phyloP scores from a whole-genome alignment of 1,140 invertebrate species.

The Anoplolepis gracilipes region DNA sequence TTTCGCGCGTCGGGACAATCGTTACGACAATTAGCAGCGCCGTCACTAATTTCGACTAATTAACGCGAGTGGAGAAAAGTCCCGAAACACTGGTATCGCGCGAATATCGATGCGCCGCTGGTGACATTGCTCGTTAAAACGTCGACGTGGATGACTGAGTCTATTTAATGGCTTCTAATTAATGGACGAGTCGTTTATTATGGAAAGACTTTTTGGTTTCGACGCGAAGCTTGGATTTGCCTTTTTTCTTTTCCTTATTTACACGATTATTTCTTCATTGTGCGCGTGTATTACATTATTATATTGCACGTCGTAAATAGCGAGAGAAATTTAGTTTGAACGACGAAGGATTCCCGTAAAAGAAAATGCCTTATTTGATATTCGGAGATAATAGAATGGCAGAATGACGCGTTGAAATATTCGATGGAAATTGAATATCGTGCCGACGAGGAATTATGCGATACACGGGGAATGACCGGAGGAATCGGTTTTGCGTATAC shows the following conservation, averaged over 20 bases:
- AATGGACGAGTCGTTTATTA: slow-evolving; percentile 63
- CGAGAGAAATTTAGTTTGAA: slow-evolving; percentile 31
- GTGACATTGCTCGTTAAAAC: slow-evolving; percentile 71
- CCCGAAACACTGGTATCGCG: slow-evolving; percentile 63
- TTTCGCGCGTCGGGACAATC: slow-evolving; percentile 71
- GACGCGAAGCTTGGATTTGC: slow-evolving; percentile 39
- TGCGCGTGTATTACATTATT: background rate
- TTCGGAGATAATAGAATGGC: slow-evolving; percentile 46
- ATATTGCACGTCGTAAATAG: slow-evolving; percentile 1
- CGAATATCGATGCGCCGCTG: slow-evolving; percentile 65
- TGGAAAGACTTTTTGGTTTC: slow-evolving; percentile 21
- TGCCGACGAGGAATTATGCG: slow-evolving; percentile 45
- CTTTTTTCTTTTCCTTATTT: slow-evolving; percentile 9
- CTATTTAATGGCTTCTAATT: slow-evolving; percentile 75
- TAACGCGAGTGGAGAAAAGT: slow-evolving; percentile 68
- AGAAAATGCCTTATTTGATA: slow-evolving; percentile 58
- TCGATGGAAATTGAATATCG: slow-evolving; percentile 72
- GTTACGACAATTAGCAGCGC: slow-evolving; percentile 69
- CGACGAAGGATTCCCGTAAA: background rate
- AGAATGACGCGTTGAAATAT: slow-evolving; percentile 60
- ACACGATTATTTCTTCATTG: slow-evolving; percentile 14
- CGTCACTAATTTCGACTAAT: slow-evolving; percentile 74
- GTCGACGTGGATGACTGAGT: slow-evolving; percentile 54
- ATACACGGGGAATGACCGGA: slow-evolving; percentile 68
- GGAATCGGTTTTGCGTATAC: slow-evolving; percentile 70